These are phyloP conservation scores for Nephrotoma appendiculata DNA, from an alignment of 2,888 invertebrate genomes.

Conservation along the genomic window DNA sequence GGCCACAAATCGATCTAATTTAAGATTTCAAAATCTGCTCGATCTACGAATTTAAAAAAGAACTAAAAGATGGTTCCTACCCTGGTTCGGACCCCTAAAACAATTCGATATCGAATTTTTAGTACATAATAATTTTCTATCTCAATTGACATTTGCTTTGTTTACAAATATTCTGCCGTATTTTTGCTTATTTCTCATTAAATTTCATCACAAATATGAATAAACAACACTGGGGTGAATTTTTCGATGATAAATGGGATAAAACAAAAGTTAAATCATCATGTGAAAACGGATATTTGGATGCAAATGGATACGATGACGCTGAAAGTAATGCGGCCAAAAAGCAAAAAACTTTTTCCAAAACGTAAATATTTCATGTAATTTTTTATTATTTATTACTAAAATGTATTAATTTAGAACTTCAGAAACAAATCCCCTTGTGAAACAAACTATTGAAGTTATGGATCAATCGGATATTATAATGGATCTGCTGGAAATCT, in stretches of 20 bases:
- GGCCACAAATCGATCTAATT: too few relatives aligned
- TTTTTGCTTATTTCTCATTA: background rate
- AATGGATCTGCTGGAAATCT: conserved; percentile 29
- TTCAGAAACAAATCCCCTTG: conserved; percentile 21
- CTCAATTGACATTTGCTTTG: background rate
- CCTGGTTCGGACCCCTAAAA: background rate
- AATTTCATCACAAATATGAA: background rate
- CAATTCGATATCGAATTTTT: background rate
- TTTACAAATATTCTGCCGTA: background rate
- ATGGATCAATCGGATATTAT: conserved; percentile 32
- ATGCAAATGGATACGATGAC: background rate
- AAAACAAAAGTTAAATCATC: background rate
- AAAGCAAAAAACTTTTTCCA: background rate
- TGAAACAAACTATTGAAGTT: conserved; percentile 31
- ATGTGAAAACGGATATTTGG: background rate
- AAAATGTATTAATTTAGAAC: background rate
- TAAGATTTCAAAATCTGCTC: too few relatives aligned
- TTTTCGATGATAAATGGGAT: background rate
- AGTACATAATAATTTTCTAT: background rate
- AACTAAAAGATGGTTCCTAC: too few relatives aligned
- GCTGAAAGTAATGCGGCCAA: background rate
- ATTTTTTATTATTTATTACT: background rate
- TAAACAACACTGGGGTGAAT: background rate
- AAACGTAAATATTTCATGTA: background rate
- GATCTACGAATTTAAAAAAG: too few relatives aligned